phyloP scores from a whole-genome alignment of 1,140 invertebrate species.

The Caerostris darwini region DNA sequence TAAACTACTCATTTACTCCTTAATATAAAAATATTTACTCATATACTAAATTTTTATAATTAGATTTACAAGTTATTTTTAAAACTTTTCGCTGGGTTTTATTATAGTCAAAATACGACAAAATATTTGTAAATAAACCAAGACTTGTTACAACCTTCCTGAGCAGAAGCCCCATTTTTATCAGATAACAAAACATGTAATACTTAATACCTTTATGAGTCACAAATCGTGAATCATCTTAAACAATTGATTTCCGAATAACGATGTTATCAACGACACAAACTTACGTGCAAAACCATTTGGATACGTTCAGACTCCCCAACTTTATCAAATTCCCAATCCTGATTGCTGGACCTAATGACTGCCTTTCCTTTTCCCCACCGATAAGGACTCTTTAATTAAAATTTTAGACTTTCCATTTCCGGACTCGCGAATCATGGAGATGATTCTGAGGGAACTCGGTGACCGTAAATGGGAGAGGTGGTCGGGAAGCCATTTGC shows the following conservation, averaged over 20 bases:
- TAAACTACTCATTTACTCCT: too few relatives aligned
- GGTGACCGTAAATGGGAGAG: not conserved
- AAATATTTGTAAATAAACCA: too few relatives aligned
- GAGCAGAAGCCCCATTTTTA: too few relatives aligned
- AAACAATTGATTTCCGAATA: not conserved
- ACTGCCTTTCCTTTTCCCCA: not conserved
- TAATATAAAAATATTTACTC: too few relatives aligned
- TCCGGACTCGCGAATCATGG: not conserved
- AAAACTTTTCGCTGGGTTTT: too few relatives aligned
- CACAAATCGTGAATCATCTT: too few relatives aligned
- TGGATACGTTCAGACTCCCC: too few relatives aligned
- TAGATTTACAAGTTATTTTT: too few relatives aligned
- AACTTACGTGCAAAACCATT: not conserved
- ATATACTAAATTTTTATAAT: too few relatives aligned
- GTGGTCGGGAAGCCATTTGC: not conserved
- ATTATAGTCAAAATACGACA: too few relatives aligned
- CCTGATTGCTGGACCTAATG: not conserved
- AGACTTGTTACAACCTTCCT: too few relatives aligned
- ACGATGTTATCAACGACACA: not conserved
- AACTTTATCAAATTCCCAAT: not conserved
- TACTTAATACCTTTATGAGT: not conserved
- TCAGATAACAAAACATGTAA: too few relatives aligned
- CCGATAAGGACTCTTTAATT: not conserved
- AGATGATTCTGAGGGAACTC: not conserved
- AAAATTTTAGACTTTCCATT: conserved; percentile 20